Evolutionary conservation across 2,797 vertebrate genomes (phyloP), one percentile per base, ranked within the genome.

Genomic region (Gambelia wislizenii): DNA sequence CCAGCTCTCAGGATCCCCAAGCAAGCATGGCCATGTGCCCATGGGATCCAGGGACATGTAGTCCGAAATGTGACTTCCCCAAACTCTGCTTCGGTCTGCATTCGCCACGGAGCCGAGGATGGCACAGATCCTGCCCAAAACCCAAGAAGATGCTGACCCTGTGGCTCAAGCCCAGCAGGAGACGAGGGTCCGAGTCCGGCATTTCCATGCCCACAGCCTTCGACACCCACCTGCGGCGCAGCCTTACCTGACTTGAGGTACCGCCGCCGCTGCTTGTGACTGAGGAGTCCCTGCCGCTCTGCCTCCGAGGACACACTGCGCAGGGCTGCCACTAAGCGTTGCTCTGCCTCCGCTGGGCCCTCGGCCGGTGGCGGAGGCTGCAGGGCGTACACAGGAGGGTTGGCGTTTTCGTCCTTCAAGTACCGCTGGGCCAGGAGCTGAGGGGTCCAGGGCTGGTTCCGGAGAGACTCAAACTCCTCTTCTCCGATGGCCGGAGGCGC

Each of bases 191-290:
- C 1, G 20, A 6, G 20, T 22, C 5, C 56, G 22, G 56, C 1
- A 59, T 59, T 59, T 59, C 56, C 6, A 5, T 5, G 4, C 20
- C 20, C 22, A 59, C 56, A 59, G 56, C 56, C 20, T 0, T 22
- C 56, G 20, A 59, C 56, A 59, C 20, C 20, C 56, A 59, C 5
- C n/a, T n/a, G n/a, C n/a, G n/a, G 20, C 6, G 18, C 5, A 5
- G 18, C 1, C 94, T 88, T 86, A 98, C 98, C 97, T 96, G 98
- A 98, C 84, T 93, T 95, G 90, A 95, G 96, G 95, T 97, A 98
- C 2, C 8, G 39, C 18, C 93, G 95, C 89, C 95, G 97, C 94
- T 97, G 95, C 76, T 97, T 95, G 0, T 88, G 81, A 27, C 94
- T 95, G 78, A 98, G 89, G 83, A 97, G 95, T 0, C 98, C 98